Percentiles rank a stretch among this genome's conserved stretches.
phyloP scores from a whole-genome alignment of 2,797 vertebrate genomes.

The Phaenicophaeus curvirostris region DNA sequence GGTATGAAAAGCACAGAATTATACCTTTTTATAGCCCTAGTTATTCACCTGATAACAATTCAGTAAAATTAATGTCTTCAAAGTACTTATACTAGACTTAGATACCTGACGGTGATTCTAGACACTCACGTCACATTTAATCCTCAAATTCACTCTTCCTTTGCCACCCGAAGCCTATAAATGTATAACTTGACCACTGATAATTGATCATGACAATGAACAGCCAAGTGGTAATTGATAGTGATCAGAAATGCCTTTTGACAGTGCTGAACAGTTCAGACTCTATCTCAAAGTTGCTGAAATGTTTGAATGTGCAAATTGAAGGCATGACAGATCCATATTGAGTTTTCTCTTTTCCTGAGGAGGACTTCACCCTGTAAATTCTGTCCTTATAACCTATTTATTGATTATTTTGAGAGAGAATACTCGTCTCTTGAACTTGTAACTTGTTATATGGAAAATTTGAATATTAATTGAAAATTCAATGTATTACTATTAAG shows the following conservation, averaged over 20 bases:
- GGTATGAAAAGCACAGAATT: not conserved
- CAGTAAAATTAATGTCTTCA: not conserved
- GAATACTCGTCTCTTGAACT: not conserved
- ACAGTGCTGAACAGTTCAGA: not conserved
- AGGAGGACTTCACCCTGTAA: not conserved
- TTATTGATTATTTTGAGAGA: slow-evolving; percentile 15
- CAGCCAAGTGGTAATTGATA: not conserved
- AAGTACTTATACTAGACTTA: not conserved
- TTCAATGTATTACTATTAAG: not conserved
- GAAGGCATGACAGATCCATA: not conserved
- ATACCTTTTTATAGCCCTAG: not conserved
- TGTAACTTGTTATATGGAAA: not conserved
- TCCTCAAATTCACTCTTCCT: not conserved
- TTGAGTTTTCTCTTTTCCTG: not conserved
- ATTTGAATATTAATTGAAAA: not conserved
- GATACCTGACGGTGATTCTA: not conserved
- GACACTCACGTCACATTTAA: not conserved
- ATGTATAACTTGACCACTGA: not conserved
- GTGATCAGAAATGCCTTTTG: slow-evolving; percentile 10
- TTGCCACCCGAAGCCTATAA: not conserved
- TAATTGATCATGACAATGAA: not conserved
- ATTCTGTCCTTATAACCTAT: not conserved
- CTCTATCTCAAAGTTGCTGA: not conserved
- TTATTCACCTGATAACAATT: not conserved
- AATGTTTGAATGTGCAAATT: not conserved